A percentile compares a stretch with the other conserved stretches of the same genome.
Conservation (phyloP, 2,888 invertebrate genomes). For the Cyclophora albipunctata region DNA sequence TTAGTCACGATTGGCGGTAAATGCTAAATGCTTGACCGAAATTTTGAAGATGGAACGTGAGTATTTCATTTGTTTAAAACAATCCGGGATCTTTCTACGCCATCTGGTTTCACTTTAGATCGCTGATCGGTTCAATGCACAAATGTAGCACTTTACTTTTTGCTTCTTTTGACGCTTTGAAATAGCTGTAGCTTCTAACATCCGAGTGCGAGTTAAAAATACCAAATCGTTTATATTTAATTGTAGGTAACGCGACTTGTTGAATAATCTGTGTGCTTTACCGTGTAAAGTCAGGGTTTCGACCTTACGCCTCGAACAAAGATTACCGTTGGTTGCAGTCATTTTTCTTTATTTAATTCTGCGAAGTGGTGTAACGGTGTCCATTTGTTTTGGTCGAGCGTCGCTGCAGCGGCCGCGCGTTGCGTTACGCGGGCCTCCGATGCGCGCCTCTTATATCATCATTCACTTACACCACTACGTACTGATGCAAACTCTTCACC, state of each 20-base stretch:
- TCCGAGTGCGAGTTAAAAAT: conserved; percentile 7
- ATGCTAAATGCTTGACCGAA: too few species aligned
- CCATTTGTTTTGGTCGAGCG: conserved; percentile 66
- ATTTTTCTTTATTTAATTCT: conserved; percentile 64
- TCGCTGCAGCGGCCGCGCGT: conserved; percentile 28
- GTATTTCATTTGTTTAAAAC: conserved; percentile 8
- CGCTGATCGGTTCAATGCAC: conserved; percentile 13
- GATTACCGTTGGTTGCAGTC: conserved; percentile 64
- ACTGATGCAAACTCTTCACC: conserved; percentile 21
- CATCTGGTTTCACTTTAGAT: conserved; percentile 1
- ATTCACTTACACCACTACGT: conserved; percentile 9
- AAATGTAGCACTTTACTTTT: too few species aligned
- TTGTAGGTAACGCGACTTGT: conserved; percentile 10
- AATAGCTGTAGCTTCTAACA: not conserved
- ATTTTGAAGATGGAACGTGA: too few species aligned
- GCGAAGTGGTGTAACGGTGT: conserved; percentile 70
- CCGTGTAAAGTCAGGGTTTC: conserved; percentile 42
- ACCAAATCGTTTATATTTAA: conserved; percentile 16
- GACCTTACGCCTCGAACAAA: conserved; percentile 52
- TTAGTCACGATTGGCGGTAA: too few species aligned
- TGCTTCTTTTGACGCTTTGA: not conserved
- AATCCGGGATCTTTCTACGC: conserved; percentile 2
- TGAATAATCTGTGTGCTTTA: conserved; percentile 29
- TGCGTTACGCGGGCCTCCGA: conserved; percentile 19
- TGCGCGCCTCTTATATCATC: conserved; percentile 28